These are phyloP conservation scores for Quadroppia sp. DNA, from an alignment of 2,888 invertebrate species.

Conservation along the genomic window DNA sequence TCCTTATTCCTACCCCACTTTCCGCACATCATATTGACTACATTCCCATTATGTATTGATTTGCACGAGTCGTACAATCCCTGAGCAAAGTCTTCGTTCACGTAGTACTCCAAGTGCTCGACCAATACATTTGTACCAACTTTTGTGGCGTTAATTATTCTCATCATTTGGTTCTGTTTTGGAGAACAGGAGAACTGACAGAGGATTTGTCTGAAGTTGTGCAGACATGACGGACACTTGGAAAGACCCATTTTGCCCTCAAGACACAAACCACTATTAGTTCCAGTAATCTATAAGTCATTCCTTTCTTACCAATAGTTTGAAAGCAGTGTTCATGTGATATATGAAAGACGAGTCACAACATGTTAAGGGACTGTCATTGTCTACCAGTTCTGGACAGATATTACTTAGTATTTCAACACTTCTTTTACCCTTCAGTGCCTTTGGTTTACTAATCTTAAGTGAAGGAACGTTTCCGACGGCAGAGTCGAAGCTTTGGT, in stretches of 20 bases:
- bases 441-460: background rate
- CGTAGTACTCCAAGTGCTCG: background rate
- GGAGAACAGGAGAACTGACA: conserved; percentile 46
- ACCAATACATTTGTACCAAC: background rate
- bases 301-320: too few species aligned
- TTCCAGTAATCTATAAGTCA: too few species aligned
- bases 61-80: conserved; percentile 45
- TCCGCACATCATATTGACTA: conserved; percentile 46
- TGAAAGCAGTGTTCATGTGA: conserved; percentile 6
- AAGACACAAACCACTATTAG: too few species aligned
- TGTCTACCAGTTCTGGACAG: background rate
- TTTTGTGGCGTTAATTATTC: conserved; percentile 24
- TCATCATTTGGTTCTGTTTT: conserved; percentile 44
- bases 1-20: conserved; percentile 42
- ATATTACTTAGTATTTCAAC: background rate
- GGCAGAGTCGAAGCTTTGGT: background rate
- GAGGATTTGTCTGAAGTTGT: conserved; percentile 45
- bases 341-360: background rate
- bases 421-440: background rate
- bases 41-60: conserved; percentile 44
- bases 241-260: conserved; percentile 42
- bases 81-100: conserved; percentile 38
- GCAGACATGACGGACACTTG: conserved; percentile 45
- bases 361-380: background rate
- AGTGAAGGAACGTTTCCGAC: background rate